These are phyloP conservation scores for Saguinus imperator DNA, from an alignment of 2,113 vertebrate species.

Conservation along the genomic window DNA sequence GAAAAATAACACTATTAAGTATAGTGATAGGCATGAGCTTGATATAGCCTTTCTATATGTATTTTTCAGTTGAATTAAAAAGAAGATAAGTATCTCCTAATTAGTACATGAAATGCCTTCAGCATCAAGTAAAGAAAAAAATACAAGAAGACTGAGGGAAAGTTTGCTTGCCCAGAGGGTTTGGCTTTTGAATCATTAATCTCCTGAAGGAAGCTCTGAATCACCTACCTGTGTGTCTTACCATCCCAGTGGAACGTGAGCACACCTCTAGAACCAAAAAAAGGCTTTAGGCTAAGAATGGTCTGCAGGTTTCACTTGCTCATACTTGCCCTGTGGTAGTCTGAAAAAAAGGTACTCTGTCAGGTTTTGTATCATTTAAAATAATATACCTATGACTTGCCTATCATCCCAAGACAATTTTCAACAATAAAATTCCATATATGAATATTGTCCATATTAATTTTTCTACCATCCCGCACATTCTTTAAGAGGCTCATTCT, in stretches of 20 bases:
- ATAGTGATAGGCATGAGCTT: not conserved
- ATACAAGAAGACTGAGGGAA: not conserved
- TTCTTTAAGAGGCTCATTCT: slow-evolving; percentile 8
- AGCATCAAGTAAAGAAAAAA: not conserved
- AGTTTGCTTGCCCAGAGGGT: not conserved
- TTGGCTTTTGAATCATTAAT: slow-evolving; percentile 42
- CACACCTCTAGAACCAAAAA: not conserved
- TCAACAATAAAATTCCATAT: not conserved
- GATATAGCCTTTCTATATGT: not conserved
- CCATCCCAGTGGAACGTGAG: not conserved
- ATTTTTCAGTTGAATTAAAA: not conserved
- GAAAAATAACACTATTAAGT: not conserved
- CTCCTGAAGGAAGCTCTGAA: slow-evolving; percentile 39
- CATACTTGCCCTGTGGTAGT: slow-evolving; percentile 27
- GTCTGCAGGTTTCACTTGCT: slow-evolving; percentile 27
- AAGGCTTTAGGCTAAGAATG: not conserved
- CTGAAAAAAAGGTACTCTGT: not conserved
- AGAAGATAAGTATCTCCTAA: slow-evolving; percentile 22
- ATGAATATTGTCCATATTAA: not conserved
- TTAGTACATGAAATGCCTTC: not conserved
- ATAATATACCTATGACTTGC: not conserved
- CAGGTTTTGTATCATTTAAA: slow-evolving; percentile 14
- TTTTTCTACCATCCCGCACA: not conserved
- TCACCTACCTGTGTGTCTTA: slow-evolving; percentile 13
- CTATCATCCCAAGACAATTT: slow-evolving; percentile 10